These are phyloP conservation scores for Frieseomelitta varia DNA, from an alignment of 1,140 invertebrate species.

Conservation along the genomic window DNA sequence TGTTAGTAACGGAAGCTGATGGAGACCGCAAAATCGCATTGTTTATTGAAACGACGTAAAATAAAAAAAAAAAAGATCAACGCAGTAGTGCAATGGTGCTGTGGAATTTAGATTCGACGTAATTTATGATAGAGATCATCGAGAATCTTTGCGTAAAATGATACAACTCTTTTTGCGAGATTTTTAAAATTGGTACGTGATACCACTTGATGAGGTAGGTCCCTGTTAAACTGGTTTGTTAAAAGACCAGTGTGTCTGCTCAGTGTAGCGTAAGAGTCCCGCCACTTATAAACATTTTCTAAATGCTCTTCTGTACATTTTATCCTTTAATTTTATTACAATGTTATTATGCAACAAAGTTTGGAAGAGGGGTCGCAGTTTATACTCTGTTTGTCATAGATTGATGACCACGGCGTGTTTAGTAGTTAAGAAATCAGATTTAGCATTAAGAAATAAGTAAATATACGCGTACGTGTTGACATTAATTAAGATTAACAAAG, in stretches of 20 bases:
- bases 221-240: slow-evolving; percentile 50
- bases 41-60: slow-evolving; percentile 16
- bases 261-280: slow-evolving; percentile 77
- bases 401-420: slow-evolving; percentile 63
- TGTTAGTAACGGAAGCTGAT: background rate
- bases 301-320: slow-evolving; percentile 81
- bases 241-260: slow-evolving; percentile 70
- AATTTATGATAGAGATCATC: slow-evolving; percentile 12
- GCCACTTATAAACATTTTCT: slow-evolving; percentile 75
- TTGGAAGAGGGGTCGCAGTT: slow-evolving; percentile 69
- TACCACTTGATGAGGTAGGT: slow-evolving; percentile 20
- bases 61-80: background rate
- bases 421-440: slow-evolving; percentile 53
- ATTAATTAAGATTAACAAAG: slow-evolving; percentile 39
- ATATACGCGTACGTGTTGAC: slow-evolving; percentile 56
- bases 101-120: slow-evolving; percentile 52
- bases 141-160: background rate
- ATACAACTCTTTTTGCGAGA: background rate
- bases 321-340: slow-evolving; percentile 78
- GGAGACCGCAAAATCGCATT: slow-evolving; percentile 25
- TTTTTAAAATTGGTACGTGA: slow-evolving; percentile 21
- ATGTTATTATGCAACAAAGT: slow-evolving; percentile 71
- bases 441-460: slow-evolving; percentile 49
- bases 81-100: slow-evolving; percentile 55
- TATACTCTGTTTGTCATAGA: slow-evolving; percentile 65